Evolutionary conservation across 2,888 invertebrate species (phyloP).

Genomic region (Aphodius sticticus): DNA sequence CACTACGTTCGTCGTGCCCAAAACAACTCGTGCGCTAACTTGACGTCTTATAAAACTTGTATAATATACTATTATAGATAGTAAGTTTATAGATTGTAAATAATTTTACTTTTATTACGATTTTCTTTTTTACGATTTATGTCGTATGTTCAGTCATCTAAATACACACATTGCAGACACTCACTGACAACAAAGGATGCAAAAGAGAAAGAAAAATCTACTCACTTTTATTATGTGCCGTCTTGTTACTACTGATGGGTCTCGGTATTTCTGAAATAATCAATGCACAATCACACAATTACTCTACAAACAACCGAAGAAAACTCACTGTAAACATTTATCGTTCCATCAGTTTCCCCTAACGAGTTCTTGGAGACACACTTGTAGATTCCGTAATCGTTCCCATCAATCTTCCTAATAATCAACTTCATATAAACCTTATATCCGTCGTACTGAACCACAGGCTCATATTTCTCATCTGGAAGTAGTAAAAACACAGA

Average conservation of each 20-base stretch:
- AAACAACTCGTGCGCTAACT: too few species aligned
- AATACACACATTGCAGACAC: too few species aligned
- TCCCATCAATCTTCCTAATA: conserved; percentile 65
- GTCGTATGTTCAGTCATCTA: too few species aligned
- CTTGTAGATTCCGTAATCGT: conserved; percentile 73
- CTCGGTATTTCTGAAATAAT: conserved; percentile 42
- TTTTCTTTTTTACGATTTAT: too few species aligned
- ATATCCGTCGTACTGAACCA: conserved; percentile 73
- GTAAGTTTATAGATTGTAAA: too few species aligned
- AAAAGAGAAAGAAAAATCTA: conserved; percentile 21
- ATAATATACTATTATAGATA: too few species aligned
- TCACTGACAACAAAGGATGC: neutral
- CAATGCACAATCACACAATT: conserved; percentile 10
- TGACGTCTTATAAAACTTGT: too few species aligned
- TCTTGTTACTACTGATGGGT: conserved; percentile 41
- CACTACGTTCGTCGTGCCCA: too few species aligned
- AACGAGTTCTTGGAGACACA: conserved; percentile 79
- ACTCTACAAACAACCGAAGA: neutral
- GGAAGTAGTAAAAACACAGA: conserved; percentile 21
- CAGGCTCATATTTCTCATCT: conserved; percentile 65
- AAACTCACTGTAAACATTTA: conserved; percentile 75
- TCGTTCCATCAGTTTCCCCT: conserved; percentile 76
- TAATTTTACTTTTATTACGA: too few species aligned
- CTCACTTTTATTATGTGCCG: conserved; percentile 43
- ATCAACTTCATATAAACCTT: conserved; percentile 76